These are phyloP conservation scores for Pollenia griseotomentosa DNA, from an alignment of 2,888 invertebrate species.

Conservation along the genomic window DNA sequence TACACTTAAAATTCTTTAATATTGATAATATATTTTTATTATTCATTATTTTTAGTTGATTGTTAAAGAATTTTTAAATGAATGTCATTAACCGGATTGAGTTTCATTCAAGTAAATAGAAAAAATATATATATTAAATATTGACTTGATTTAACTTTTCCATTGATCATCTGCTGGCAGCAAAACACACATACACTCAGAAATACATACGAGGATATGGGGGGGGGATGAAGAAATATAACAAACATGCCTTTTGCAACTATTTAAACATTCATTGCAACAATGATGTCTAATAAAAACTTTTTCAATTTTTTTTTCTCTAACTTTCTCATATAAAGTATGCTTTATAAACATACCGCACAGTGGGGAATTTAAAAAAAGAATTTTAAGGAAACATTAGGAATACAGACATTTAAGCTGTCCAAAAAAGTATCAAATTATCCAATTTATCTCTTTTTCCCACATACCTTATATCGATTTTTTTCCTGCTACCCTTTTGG, in stretches of 20 bases:
- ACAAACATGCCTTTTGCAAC: slow-evolving; percentile 58
- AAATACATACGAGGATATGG: background rate
- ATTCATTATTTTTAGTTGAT: too few species aligned
- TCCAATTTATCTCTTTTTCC: too few species aligned
- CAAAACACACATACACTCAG: background rate
- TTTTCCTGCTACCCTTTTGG: too few species aligned
- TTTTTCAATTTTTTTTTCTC: slow-evolving; percentile 29
- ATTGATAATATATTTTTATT: too few species aligned
- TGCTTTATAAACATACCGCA: background rate
- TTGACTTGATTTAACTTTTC: slow-evolving; percentile 58
- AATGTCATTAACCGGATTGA: slow-evolving; percentile 44
- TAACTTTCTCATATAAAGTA: background rate
- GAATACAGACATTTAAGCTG: too few species aligned
- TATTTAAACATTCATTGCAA: slow-evolving; percentile 65
- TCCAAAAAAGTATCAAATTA: too few species aligned
- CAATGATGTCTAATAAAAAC: slow-evolving; percentile 60
- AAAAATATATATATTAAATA: slow-evolving; percentile 26
- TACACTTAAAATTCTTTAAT: too few species aligned
- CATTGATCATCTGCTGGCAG: slow-evolving; percentile 46
- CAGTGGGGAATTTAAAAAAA: background rate
- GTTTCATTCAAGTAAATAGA: slow-evolving; percentile 29
- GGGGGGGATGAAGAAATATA: background rate
- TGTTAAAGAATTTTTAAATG: slow-evolving; percentile 28
- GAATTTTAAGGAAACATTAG: too few species aligned
- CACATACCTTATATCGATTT: too few species aligned